A percentile compares a stretch with the other conserved stretches of the same genome.
These are phyloP conservation scores for Zaprionus lineosus DNA, from an alignment of 2,888 invertebrate species.

Conservation along the genomic window DNA sequence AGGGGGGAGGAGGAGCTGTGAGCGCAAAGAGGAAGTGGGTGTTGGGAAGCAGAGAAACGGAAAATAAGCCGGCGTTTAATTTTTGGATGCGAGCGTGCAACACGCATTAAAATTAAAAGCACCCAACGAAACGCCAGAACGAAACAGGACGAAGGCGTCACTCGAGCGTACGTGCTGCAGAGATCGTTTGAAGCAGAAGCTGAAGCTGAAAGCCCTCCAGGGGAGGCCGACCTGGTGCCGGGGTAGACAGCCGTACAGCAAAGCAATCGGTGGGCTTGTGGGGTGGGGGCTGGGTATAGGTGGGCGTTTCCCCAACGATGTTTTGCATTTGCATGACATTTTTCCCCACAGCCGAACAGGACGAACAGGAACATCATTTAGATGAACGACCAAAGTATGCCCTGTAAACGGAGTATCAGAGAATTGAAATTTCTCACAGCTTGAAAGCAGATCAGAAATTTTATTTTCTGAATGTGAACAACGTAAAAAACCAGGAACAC, in stretches of 20 bases:
- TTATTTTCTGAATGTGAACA: no score
- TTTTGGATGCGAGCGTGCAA: conserved; percentile 72
- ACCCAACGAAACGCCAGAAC: conserved; percentile 29
- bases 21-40: neutral
- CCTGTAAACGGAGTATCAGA: no score
- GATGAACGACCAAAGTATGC: no score
- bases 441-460: no score
- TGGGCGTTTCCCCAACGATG: conserved; percentile 41
- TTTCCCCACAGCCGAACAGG: conserved; percentile 39
- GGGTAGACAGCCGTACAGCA: no score
- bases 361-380: no score
- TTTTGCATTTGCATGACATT: conserved; percentile 74
- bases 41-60: conserved; percentile 33
- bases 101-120: conserved; percentile 78
- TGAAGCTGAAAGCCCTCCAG: neutral
- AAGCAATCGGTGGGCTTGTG: no score
- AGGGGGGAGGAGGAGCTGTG: neutral
- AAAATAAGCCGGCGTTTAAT: conserved; percentile 75
- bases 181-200: conserved; percentile 9
- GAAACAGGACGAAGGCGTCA: conserved; percentile 34
- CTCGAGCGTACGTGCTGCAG: conserved; percentile 42
- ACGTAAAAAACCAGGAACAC: no score
- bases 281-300: conserved; percentile 1
- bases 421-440: no score
- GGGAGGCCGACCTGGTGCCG: neutral